A percentile compares a stretch with the other conserved stretches of the same genome.
Conservation (phyloP, 2,888 invertebrate genomes). For the Parnassius glacialis region DNA sequence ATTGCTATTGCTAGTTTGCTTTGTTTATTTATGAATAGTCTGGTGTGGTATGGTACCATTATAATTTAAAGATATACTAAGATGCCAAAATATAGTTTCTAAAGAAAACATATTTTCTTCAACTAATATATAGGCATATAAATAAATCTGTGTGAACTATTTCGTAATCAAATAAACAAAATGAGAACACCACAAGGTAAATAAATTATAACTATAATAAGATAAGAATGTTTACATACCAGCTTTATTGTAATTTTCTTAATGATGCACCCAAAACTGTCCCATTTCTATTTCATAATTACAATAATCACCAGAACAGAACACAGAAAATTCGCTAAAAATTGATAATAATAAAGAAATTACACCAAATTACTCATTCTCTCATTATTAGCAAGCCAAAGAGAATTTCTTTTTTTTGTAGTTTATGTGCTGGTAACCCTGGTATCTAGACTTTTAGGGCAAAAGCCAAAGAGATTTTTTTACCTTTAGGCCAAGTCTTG, state of each 20-base stretch:
- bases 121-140: too few species aligned
- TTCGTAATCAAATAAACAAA: conserved; percentile 16
- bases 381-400: too few species aligned
- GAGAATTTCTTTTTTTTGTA: too few species aligned
- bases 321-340: conserved; percentile 2
- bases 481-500: too few species aligned
- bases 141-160: neutral
- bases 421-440: too few species aligned
- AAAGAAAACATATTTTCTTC: too few species aligned
- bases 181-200: conserved; percentile 4
- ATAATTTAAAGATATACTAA: neutral
- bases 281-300: conserved; percentile 22
- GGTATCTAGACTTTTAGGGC: too few species aligned
- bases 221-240: conserved; percentile 15
- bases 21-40: conserved; percentile 15
- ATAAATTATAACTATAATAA: neutral
- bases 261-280: conserved; percentile 8
- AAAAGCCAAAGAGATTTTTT: too few species aligned
- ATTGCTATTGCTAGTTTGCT: neutral
- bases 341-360: conserved; percentile 20
- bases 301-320: neutral
- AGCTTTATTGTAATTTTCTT: conserved; percentile 10
- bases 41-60: conserved; percentile 4
- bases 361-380: conserved; percentile 15
- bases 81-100: too few species aligned